Evolutionary conservation across 2,797 vertebrate genomes (phyloP).

Genomic region (Propithecus perrieri): DNA sequence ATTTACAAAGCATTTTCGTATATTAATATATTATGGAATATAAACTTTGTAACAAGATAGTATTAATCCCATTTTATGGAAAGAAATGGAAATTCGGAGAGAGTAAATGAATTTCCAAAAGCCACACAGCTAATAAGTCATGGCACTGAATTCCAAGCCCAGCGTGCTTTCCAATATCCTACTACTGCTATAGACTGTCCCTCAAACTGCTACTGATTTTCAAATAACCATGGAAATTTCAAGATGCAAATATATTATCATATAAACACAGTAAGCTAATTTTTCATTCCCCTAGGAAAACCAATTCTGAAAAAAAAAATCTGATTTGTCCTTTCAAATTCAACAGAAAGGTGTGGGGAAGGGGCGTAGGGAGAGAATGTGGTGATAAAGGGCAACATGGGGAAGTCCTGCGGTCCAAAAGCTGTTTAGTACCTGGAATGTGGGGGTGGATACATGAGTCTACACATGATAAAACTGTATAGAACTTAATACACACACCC

Average conservation of each 20-base stretch:
- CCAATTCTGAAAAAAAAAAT: neutral
- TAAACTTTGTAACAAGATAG: neutral
- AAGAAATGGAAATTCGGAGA: neutral
- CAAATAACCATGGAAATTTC: slow-evolving; percentile 4
- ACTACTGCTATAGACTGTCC: neutral
- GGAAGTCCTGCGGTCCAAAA: neutral
- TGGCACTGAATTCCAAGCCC: neutral
- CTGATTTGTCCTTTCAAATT: neutral
- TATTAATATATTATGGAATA: neutral
- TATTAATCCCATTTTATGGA: neutral
- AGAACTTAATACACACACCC: neutral
- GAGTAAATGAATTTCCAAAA: neutral
- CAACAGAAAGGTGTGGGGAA: neutral
- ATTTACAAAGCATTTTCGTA: neutral
- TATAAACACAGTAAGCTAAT: neutral
- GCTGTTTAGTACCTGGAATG: neutral
- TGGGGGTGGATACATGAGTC: neutral
- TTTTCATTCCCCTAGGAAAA: neutral
- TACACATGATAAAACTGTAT: neutral
- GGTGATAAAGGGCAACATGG: neutral
- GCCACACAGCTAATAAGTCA: neutral
- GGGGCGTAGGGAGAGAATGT: accelerated
- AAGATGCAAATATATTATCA: neutral
- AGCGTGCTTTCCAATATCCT: neutral
- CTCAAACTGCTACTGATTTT: neutral